phyloP scores from a whole-genome alignment of 2,888 invertebrate genomes.

The Terebella lapidaria region DNA sequence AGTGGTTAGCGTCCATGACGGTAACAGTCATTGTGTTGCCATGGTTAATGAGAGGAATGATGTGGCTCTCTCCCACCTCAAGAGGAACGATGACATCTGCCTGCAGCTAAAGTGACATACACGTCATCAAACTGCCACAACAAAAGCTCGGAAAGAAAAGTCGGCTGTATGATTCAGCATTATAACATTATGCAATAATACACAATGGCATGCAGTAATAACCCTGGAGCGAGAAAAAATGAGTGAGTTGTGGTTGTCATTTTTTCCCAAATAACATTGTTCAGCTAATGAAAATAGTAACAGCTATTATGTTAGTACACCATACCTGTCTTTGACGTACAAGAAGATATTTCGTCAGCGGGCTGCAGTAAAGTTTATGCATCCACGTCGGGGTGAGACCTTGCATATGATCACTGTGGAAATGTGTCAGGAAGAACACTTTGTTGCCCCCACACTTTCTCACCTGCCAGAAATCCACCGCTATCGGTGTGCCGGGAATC shows the following conservation, averaged over 20 bases:
- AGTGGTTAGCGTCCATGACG: constrained; percentile 53
- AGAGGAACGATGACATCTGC: constrained; percentile 29
- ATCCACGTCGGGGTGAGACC: constrained; percentile 51
- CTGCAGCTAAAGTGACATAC: too few species aligned
- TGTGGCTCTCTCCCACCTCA: constrained; percentile 26
- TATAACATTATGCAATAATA: too few species aligned
- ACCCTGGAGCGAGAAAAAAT: too few species aligned
- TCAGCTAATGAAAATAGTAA: too few species aligned
- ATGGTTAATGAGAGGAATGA: constrained; percentile 29
- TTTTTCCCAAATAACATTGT: too few species aligned
- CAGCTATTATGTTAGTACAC: background rate
- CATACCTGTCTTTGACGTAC: constrained; percentile 27
- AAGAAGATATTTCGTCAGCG: constrained; percentile 38
- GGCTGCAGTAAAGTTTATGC: constrained; percentile 48
- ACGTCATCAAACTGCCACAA: too few species aligned
- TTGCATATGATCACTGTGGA: constrained; percentile 50
- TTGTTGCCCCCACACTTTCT: constrained; percentile 31
- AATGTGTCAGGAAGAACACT: constrained; percentile 52
- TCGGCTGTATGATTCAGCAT: too few species aligned
- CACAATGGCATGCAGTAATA: too few species aligned
- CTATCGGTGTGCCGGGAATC: constrained; percentile 48
- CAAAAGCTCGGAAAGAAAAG: too few species aligned
- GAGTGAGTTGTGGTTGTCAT: too few species aligned
- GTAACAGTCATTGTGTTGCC: constrained; percentile 46
- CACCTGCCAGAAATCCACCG: constrained; percentile 49